Conservation (phyloP, 2,797 vertebrate species). For the Odontamblyopus rebecca region DNA sequence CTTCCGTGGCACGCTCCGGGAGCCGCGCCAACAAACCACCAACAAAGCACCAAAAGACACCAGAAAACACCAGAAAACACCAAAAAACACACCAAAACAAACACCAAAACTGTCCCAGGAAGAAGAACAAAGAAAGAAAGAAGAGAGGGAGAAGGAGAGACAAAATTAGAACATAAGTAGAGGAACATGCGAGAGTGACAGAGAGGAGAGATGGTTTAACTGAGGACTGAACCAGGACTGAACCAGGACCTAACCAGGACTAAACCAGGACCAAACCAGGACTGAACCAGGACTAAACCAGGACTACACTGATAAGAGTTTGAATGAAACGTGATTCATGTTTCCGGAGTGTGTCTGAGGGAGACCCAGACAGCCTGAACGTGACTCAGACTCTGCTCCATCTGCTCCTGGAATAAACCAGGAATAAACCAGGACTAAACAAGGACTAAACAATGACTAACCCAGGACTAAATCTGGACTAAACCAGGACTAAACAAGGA, state of each 20-base stretch:
- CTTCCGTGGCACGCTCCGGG: slow-evolving; percentile 67
- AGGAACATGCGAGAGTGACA: slow-evolving; percentile 26
- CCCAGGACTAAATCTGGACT: too few species aligned
- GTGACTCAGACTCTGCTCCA: neutral
- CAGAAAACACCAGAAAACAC: too few species aligned
- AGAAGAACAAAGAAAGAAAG: slow-evolving; percentile 12
- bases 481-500: too few species aligned
- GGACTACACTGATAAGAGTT: neutral
- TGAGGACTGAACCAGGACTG: neutral
- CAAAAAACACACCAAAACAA: neutral
- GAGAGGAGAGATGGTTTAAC: neutral
- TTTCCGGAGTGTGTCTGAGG: neutral
- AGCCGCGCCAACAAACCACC: slow-evolving; percentile 13
- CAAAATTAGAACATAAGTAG: slow-evolving; percentile 10
- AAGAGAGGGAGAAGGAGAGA: slow-evolving; percentile 9
- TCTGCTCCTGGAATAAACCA: neutral
- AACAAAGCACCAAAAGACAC: neutral
- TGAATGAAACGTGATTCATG: neutral
- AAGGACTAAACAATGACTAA: too few species aligned
- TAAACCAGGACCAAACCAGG: neutral
- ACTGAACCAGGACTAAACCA: neutral
- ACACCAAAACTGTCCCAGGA: slow-evolving; percentile 1
- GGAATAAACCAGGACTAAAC: too few species aligned
- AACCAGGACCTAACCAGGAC: neutral
- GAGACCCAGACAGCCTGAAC: neutral